phyloP scores from a whole-genome alignment of 2,797 vertebrate genomes.

The Lacerta viridis region DNA sequence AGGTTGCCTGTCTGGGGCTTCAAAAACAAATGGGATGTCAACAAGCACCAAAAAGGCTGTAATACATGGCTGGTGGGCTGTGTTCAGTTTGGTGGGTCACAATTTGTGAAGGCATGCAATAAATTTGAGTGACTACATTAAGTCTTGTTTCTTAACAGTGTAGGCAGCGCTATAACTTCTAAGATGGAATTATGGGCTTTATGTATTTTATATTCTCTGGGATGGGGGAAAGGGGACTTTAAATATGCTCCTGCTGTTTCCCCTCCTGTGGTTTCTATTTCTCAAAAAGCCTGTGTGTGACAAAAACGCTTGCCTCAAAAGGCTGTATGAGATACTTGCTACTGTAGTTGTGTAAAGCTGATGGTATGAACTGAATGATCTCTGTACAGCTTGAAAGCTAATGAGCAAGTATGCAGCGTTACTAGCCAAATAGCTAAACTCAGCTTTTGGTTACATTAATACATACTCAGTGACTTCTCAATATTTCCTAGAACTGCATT shows the following conservation, averaged over 20 bases:
- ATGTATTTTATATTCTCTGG: constrained; percentile 48
- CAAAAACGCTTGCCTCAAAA: constrained; percentile 75
- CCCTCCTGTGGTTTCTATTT: constrained; percentile 77
- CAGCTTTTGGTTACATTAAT: constrained; percentile 26
- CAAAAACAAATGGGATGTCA: constrained; percentile 41
- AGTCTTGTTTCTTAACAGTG: constrained; percentile 55
- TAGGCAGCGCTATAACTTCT: constrained; percentile 43
- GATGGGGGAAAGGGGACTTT: neutral
- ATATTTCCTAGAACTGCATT: constrained; percentile 1
- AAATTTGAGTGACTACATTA: constrained; percentile 57
- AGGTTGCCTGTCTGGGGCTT: neutral
- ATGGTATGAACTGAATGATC: constrained; percentile 72
- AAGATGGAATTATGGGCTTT: constrained; percentile 54
- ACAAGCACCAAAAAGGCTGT: neutral
- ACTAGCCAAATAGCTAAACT: constrained; percentile 27
- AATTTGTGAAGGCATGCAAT: neutral
- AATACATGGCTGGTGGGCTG: neutral
- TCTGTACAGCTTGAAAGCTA: constrained; percentile 69
- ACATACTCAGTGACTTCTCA: neutral
- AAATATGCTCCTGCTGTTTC: constrained; percentile 72
- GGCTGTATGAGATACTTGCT: constrained; percentile 78
- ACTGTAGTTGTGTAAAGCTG: constrained; percentile 79
- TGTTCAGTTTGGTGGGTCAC: constrained; percentile 9
- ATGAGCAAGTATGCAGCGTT: neutral
- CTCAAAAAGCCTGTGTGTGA: constrained; percentile 76